Evolutionary conservation across 2,888 invertebrate species (phyloP), one percentile per base, ranked within the genome.

Genomic region (Hoplodrina blanda): DNA sequence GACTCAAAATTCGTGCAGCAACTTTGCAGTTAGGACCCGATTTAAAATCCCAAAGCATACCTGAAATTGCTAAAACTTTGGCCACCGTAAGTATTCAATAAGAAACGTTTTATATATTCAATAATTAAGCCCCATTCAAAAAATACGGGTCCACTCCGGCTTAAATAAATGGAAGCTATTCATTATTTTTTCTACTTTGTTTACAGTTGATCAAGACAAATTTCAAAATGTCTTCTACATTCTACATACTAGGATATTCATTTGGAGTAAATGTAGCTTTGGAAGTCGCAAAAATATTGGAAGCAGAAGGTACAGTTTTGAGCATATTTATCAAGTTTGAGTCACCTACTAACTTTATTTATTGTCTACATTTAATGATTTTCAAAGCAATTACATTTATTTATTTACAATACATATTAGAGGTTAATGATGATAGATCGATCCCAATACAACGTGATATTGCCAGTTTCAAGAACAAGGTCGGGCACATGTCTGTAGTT

Each of bases 231-330:
- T 81, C 77, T 50, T 78, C 82, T 4, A 87, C 82, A 50, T 91
- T 90, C 60, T 83, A 87, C 41, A 80, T 90, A 17, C 73, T 90
- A 66, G 89, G 90, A 1, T 90, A 90, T 78, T 90, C 90, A 4
- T 91, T 91, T 71, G 90, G 89, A 50, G 88, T 88, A 0, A 91
- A 91, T 56, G 81, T 92, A 19, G 91, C 91, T 13, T 80, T 92
- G 49, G 91, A 92, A 70, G 62, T 92, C 52, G 91, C 92, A 17
- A 83, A 85, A 0, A 64, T 91, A n/a, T 81, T 92, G 65, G 92
- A 92, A 76, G 85, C 84, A 78, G 89, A 92, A 88, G 92, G 91
- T 91, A 44, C 8, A n/a, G 3, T 25, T 30, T 13, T 30, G 4
- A 57, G 33, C 25, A 25, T 25, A 25, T 25, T 25, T 25, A 25